Evolutionary conservation across 2,797 vertebrate species (phyloP).

Genomic region (Karalla daura): DNA sequence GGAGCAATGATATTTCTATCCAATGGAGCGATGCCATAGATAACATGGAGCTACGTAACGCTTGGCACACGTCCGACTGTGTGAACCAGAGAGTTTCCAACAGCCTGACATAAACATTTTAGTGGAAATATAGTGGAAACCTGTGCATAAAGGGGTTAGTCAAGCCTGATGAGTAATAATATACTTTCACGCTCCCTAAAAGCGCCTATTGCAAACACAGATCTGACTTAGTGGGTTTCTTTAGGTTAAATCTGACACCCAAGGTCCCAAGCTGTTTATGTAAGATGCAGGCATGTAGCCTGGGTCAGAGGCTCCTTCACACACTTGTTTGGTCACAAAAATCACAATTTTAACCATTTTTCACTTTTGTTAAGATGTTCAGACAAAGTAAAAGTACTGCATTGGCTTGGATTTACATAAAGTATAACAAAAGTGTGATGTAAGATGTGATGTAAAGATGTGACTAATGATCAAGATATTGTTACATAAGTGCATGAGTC

Average conservation of each 20-base stretch:
- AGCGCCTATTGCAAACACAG: not conserved
- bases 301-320: not conserved
- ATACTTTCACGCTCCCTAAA: not conserved
- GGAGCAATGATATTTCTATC: not conserved
- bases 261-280: conserved; percentile 13
- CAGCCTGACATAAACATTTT: not conserved
- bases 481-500: no score
- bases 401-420: not conserved
- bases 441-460: no score
- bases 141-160: not conserved
- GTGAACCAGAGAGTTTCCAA: not conserved
- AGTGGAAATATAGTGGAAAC: not conserved
- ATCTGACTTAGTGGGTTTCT: not conserved
- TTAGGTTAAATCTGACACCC: not conserved
- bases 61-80: not conserved
- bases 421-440: no score
- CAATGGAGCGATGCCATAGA: not conserved
- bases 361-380: not conserved
- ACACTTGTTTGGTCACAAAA: not conserved
- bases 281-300: not conserved
- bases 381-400: not conserved
- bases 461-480: no score
- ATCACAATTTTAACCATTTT: not conserved
- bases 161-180: not conserved
- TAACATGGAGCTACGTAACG: not conserved